Conservation (phyloP, 2,797 vertebrate species). For the Aselliscus stoliczkanus region DNA sequence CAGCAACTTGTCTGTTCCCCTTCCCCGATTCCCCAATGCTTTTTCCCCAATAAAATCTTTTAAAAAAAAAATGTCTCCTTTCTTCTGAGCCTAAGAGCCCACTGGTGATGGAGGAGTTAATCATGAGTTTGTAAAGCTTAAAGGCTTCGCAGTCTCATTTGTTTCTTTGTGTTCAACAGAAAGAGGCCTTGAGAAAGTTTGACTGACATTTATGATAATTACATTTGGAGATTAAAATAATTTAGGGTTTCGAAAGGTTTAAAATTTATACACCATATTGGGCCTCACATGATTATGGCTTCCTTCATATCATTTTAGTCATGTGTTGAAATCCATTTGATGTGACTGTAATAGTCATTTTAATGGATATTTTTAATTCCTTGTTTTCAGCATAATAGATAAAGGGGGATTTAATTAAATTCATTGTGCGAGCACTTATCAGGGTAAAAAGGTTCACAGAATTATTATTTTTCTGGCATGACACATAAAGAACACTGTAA, state of each 20-base stretch:
- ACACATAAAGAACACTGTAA: constrained; percentile 46
- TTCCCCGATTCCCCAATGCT: too few relatives aligned
- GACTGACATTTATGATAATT: constrained; percentile 68
- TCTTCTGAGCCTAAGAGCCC: neutral
- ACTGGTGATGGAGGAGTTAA: constrained; percentile 33
- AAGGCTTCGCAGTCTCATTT: constrained; percentile 53
- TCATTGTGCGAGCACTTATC: constrained; percentile 59
- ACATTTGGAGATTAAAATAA: constrained; percentile 68
- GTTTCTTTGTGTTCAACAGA: constrained; percentile 59
- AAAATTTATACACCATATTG: constrained; percentile 37
- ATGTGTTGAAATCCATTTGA: constrained; percentile 70
- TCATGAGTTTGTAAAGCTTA: neutral
- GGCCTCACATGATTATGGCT: constrained; percentile 40
- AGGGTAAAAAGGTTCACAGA: constrained; percentile 57
- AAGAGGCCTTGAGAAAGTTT: constrained; percentile 61
- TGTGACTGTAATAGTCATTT: constrained; percentile 64
- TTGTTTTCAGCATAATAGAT: constrained; percentile 71
- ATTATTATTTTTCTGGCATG: constrained; percentile 71
- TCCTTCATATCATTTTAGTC: constrained; percentile 44
- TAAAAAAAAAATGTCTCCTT: constrained; percentile 15
- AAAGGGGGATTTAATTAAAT: constrained; percentile 76
- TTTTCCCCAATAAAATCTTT: too few relatives aligned
- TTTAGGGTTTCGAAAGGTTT: constrained; percentile 49
- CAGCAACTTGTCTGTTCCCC: too few relatives aligned
- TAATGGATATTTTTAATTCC: constrained; percentile 70